These are phyloP conservation scores for Bradypodion ventrale DNA, from an alignment of 2,797 vertebrate species.

Conservation along the genomic window DNA sequence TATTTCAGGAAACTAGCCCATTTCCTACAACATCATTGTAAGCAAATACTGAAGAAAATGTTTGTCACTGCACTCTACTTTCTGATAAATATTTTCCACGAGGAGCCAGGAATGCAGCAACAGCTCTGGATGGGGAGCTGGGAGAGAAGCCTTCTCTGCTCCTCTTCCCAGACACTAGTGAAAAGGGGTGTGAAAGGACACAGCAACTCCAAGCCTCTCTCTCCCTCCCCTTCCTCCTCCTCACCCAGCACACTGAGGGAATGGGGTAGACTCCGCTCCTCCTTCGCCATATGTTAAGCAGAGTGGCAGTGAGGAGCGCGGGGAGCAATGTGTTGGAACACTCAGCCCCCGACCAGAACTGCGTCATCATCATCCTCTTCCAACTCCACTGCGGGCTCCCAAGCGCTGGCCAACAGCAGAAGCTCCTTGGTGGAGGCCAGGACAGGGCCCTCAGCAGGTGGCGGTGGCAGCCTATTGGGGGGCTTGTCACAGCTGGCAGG, in stretches of 20 bases:
- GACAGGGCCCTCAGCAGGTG: slow-evolving; percentile 68
- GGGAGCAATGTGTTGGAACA: slow-evolving; percentile 94
- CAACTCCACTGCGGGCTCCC: slow-evolving; percentile 76
- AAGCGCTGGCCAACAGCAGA: slow-evolving; percentile 73
- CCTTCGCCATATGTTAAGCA: slow-evolving; percentile 74
- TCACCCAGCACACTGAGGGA: slow-evolving; percentile 36
- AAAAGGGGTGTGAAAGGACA: slow-evolving; percentile 3
- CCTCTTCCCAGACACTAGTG: background rate
- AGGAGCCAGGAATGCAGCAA: no score
- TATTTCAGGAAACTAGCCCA: background rate
- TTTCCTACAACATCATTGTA: background rate
- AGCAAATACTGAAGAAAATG: background rate
- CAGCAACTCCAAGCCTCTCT: no score
- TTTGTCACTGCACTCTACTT: background rate
- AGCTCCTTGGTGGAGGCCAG: slow-evolving; percentile 53
- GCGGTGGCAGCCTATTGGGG: slow-evolving; percentile 87
- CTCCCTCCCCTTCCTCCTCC: background rate
- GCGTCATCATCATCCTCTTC: slow-evolving; percentile 48
- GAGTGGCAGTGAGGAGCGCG: slow-evolving; percentile 80
- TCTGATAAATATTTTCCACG: background rate
- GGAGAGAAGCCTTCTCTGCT: no score
- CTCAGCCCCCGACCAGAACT: slow-evolving; percentile 85
- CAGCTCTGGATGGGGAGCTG: no score
- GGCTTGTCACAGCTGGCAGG: slow-evolving; percentile 95
- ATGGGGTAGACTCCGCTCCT: slow-evolving; percentile 54